Evolutionary conservation across 1,140 invertebrate genomes (phyloP), one percentile per base, ranked within the genome.

Genomic region (Pseudomyrmex gracilis): DNA sequence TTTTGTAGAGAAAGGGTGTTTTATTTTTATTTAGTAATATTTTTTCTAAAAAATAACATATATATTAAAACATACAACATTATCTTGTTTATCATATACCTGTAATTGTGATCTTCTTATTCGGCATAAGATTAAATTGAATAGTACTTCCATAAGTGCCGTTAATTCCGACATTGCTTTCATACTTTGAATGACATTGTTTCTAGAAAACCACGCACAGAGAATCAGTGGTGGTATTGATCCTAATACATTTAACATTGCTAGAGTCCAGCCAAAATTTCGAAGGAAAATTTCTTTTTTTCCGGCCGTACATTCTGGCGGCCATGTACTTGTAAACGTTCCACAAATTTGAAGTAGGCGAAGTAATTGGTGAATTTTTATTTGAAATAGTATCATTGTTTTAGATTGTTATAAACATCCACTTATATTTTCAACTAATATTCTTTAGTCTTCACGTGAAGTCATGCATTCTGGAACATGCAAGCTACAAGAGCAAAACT

Each of bases 111-210:
- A 58, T 20, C 78, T 61, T 47, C 78, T 51, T 13, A 84, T 9
- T 58, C 64, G 85, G 73, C 83, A 89, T 8, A 89, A 7, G 2
- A 91, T 87, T 20, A 90, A 73, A 73, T 90, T 90, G 2, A 90
- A 73, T 7, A 88, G 77, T 1, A 88, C 78, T 61, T 90, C 90
- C 12, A 55, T 51, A 0, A 89, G 10, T 7, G 88, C 85, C 0
- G 87, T 87, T 9, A 88, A 73, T 83, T 91, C 90, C 1, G 87
- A 91, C 24, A 91, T 47, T 3, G 84, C 12, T 64, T 89, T 91
- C 82, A 89, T 91, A 34, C 87, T 45, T 9, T 17, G 22, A 34
- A 60, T 66, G 20, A 83, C 9, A n/a, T 90, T 58, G 13, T 80
- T 13, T 49, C 71, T 53, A 64, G 71, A 84, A 63, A 84, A 77